Evolutionary conservation across 2,113 vertebrate genomes (phyloP).

Genomic region (Alethe diademata): DNA sequence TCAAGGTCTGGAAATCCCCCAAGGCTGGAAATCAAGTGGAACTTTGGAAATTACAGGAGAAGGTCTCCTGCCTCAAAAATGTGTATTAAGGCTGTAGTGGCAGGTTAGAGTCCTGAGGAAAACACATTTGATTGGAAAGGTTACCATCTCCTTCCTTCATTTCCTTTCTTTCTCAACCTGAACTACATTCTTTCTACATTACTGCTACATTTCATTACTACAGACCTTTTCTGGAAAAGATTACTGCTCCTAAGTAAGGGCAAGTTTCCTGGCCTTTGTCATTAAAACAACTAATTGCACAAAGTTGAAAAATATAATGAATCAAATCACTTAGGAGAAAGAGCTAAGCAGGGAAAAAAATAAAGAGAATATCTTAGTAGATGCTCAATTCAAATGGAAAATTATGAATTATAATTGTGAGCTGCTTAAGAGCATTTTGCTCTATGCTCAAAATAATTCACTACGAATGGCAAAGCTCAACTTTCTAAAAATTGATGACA

Average conservation of each 20-base stretch:
- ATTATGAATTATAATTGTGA: not conserved
- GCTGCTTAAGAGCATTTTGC: not conserved
- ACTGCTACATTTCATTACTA: no score
- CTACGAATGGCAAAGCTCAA: not conserved
- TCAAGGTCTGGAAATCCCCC: not conserved
- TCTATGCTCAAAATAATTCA: not conserved
- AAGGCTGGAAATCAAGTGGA: not conserved
- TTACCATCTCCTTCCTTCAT: not conserved
- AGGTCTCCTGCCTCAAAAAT: not conserved
- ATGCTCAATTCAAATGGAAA: conserved; percentile 23
- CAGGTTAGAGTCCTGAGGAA: not conserved
- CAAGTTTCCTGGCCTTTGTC: not conserved
- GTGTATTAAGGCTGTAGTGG: no score
- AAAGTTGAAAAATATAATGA: not conserved
- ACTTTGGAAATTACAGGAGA: not conserved
- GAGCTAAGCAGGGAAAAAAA: not conserved
- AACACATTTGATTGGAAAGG: not conserved
- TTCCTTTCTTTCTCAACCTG: not conserved
- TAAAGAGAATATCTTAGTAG: not conserved
- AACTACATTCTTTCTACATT: not conserved
- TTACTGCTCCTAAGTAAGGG: not conserved
- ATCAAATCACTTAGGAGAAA: not conserved
- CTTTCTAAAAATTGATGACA: not conserved
- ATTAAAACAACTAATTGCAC: not conserved
- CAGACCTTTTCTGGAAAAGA: not conserved